Percentiles rank a stretch among this genome's conserved stretches.
Evolutionary conservation across 2,113 vertebrate genomes (phyloP).

Genomic region (Peromyscus polionotus): DNA sequence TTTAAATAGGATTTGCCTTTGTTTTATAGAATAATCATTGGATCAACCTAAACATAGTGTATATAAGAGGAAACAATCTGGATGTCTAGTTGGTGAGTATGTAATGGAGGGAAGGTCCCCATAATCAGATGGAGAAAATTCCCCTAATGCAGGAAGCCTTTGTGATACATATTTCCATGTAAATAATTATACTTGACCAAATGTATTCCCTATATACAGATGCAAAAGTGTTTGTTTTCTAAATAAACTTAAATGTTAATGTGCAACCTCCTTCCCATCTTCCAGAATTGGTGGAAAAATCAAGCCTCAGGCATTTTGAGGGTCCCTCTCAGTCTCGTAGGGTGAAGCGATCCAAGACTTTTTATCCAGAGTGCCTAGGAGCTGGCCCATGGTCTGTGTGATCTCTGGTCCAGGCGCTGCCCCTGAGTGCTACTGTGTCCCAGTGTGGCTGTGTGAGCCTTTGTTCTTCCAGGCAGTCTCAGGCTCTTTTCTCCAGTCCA

Average conservation of each 20-base stretch:
- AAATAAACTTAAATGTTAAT: slow-evolving; percentile 4
- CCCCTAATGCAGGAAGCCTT: neutral
- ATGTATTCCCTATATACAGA: neutral
- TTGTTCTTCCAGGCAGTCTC: neutral
- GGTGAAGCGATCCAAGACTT: neutral
- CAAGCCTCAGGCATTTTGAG: neutral
- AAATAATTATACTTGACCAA: neutral
- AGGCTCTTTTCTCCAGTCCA: neutral
- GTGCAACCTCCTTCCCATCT: neutral
- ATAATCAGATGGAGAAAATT: neutral
- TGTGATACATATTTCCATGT: slow-evolving; percentile 23
- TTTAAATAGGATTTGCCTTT: slow-evolving; percentile 38
- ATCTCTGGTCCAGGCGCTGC: neutral
- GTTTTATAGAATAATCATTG: neutral
- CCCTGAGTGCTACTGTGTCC: neutral
- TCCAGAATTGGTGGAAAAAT: neutral
- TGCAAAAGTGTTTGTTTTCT: neutral
- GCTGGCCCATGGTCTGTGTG: neutral
- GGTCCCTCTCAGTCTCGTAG: neutral
- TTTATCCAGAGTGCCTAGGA: neutral
- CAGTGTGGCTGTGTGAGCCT: neutral
- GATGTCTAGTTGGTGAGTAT: neutral
- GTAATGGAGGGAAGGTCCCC: neutral
- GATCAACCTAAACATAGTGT: slow-evolving; percentile 36
- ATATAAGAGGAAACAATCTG: neutral